Conservation (phyloP, 2,113 vertebrate species). For the Sorex araneus region DNA sequence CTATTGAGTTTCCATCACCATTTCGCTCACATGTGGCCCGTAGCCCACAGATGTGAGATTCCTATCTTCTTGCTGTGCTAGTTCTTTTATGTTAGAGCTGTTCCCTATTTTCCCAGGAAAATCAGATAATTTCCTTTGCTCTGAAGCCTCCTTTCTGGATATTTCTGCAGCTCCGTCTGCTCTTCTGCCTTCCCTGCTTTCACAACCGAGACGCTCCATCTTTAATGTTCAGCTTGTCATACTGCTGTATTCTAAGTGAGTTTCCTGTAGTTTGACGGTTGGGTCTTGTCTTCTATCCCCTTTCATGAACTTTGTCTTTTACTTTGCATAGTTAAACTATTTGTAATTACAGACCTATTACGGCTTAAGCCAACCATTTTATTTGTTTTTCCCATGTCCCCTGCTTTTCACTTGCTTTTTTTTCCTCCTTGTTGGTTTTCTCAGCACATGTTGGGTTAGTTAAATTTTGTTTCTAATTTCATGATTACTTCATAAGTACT, state of each 20-base stretch:
- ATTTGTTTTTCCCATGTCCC: not conserved
- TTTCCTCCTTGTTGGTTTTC: not conserved
- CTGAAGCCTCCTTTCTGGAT: not conserved
- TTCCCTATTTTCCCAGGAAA: not conserved
- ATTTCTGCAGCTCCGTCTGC: not conserved
- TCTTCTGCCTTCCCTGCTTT: not conserved
- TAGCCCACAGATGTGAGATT: not conserved
- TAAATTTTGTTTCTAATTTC: not conserved
- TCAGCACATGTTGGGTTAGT: not conserved
- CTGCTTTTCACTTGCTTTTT: not conserved
- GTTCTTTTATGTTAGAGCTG: not conserved
- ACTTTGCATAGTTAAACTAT: not conserved
- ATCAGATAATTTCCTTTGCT: not conserved
- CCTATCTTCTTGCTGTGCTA: not conserved
- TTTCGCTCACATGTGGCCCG: not conserved
- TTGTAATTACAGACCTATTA: not conserved
- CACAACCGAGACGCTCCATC: not conserved
- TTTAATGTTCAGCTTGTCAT: not conserved
- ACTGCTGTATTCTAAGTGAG: not conserved
- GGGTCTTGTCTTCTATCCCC: not conserved
- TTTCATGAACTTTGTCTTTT: not conserved
- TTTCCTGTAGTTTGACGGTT: not conserved
- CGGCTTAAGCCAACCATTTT: not conserved
- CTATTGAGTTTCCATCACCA: not conserved
- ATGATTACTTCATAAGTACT: no score